Evolutionary conservation across 2,888 invertebrate species (phyloP).

Genomic region (Melanophora roralis): DNA sequence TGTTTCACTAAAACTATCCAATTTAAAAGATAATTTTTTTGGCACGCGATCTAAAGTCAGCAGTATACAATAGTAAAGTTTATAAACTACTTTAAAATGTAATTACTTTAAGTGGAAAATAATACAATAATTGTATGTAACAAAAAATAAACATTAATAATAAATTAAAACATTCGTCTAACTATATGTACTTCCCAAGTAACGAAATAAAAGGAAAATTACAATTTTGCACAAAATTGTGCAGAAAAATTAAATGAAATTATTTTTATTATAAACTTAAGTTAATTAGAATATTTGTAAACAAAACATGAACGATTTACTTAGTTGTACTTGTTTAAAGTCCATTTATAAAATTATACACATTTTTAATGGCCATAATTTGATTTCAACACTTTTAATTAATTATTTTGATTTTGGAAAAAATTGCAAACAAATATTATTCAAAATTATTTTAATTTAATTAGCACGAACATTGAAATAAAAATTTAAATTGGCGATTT

Average conservation of each 20-base stretch:
- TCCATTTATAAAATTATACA: not conserved
- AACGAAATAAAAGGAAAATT: constrained; percentile 16
- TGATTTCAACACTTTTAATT: constrained; percentile 35
- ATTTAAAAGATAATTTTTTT: constrained; percentile 21
- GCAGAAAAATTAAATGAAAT: constrained; percentile 22
- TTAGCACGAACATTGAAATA: not conserved
- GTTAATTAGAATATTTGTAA: constrained; percentile 4
- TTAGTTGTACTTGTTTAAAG: constrained; percentile 14
- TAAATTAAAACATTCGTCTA: not conserved
- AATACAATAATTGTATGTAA: not conserved
- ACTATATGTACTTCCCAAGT: constrained; percentile 41
- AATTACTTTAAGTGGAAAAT: constrained; percentile 21
- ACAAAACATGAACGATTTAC: constrained; percentile 30
- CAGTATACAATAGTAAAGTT: not conserved
- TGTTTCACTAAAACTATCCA: too few relatives aligned
- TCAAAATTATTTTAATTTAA: constrained; percentile 18
- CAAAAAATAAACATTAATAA: not conserved
- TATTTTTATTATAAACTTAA: constrained; percentile 13
- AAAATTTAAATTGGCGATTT: not conserved
- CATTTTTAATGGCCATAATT: constrained; percentile 10
- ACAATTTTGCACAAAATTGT: constrained; percentile 20
- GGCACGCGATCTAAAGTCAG: constrained; percentile 36
- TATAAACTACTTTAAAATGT: constrained; percentile 22
- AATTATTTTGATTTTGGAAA: not conserved
- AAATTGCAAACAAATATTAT: not conserved